Conservation (phyloP, 2,888 invertebrate species). For the Dasypogon diadema region DNA sequence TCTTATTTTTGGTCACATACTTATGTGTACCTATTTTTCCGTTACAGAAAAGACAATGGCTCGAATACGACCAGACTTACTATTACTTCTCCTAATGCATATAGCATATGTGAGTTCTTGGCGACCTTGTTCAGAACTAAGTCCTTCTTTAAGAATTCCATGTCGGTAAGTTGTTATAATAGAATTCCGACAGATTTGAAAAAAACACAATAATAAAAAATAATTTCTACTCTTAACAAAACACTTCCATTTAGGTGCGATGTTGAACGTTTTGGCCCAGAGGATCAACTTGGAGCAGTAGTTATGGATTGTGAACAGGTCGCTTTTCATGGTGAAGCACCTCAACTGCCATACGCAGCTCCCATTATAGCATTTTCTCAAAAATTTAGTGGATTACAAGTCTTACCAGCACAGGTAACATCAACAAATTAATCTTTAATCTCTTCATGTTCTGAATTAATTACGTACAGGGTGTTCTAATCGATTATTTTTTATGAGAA, state of each 20-base stretch:
- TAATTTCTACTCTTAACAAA: no score
- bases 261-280: slow-evolving; percentile 69
- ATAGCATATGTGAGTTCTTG: slow-evolving; percentile 68
- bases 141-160: slow-evolving; percentile 80
- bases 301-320: slow-evolving; percentile 86
- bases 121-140: slow-evolving; percentile 83
- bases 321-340: slow-evolving; percentile 83
- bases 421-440: background rate
- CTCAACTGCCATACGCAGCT: slow-evolving; percentile 81
- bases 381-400: slow-evolving; percentile 83
- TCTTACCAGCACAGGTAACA: slow-evolving; percentile 80
- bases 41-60: slow-evolving; percentile 49
- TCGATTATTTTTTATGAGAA: no score
- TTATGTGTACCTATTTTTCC: no score
- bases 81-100: slow-evolving; percentile 62
- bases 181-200: no score
- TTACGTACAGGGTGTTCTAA: no score
- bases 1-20: no score
- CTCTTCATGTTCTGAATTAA: no score
- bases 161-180: slow-evolving; percentile 73
- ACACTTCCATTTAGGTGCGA: slow-evolving; percentile 68
- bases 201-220: no score
- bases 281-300: slow-evolving; percentile 71
- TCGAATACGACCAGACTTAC: slow-evolving; percentile 43
- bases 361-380: slow-evolving; percentile 86